phyloP scores from a whole-genome alignment of 2,113 vertebrate genomes.

The Sphyrna mokarran region DNA sequence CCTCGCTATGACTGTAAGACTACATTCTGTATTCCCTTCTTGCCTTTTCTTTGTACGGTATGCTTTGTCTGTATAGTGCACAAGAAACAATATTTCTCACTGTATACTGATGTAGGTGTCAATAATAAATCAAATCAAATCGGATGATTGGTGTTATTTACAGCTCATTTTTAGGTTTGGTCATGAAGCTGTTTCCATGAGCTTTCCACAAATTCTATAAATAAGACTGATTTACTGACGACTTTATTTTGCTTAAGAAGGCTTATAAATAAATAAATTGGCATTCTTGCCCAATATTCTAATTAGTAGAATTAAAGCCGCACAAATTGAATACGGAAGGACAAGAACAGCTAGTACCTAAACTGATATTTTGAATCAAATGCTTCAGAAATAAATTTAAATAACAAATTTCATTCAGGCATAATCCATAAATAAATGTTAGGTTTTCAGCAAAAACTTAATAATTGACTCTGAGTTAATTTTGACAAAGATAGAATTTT shows the following conservation, averaged over 20 bases:
- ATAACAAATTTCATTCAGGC: neutral
- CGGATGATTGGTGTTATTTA: neutral
- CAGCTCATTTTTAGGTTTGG: neutral
- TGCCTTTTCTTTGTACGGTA: no score
- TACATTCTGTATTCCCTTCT: no score
- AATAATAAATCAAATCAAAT: no score
- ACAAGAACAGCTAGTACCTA: neutral
- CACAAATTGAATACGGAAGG: neutral
- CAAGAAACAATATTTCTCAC: no score
- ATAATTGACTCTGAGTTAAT: neutral
- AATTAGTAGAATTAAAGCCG: neutral
- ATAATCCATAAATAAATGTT: neutral
- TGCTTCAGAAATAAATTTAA: conserved; percentile 9
- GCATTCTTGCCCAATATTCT: neutral
- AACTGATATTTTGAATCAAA: neutral
- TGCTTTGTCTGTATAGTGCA: no score
- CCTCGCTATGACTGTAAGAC: no score
- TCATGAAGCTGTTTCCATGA: neutral
- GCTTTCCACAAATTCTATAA: neutral
- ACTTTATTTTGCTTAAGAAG: neutral
- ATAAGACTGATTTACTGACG: neutral
- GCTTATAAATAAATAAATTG: neutral
- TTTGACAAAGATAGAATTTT: conserved; percentile 3
- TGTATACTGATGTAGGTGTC: no score
- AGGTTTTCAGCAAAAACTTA: neutral